These are phyloP conservation scores for Sisyra nigra DNA, from an alignment of 2,888 invertebrate genomes.

Conservation along the genomic window DNA sequence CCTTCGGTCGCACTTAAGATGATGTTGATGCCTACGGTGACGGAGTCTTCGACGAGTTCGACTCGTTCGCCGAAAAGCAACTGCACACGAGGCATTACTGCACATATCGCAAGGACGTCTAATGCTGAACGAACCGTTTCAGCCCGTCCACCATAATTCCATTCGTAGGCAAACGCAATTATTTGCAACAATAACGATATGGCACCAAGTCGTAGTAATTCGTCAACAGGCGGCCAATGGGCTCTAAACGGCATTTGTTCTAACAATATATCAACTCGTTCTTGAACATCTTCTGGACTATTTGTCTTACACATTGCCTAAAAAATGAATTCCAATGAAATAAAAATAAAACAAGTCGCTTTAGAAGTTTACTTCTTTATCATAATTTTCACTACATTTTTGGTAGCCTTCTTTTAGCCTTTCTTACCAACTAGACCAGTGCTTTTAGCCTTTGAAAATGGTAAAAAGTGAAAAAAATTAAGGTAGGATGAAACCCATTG, in stretches of 20 bases:
- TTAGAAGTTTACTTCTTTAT: too few relatives aligned
- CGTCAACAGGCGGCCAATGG: slow-evolving; percentile 81
- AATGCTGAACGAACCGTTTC: slow-evolving; percentile 69
- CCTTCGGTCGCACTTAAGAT: slow-evolving; percentile 79
- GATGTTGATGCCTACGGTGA: slow-evolving; percentile 62
- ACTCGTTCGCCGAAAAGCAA: slow-evolving; percentile 56
- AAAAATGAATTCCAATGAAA: slow-evolving; percentile 1
- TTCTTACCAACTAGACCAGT: too few relatives aligned
- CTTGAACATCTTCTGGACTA: slow-evolving; percentile 65
- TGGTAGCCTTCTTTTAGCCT: too few relatives aligned
- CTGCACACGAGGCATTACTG: slow-evolving; percentile 71
- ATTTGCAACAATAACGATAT: slow-evolving; percentile 68
- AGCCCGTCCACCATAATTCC: slow-evolving; percentile 76
- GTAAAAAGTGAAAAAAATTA: too few relatives aligned
- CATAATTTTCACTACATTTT: too few relatives aligned
- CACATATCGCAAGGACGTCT: slow-evolving; percentile 81
- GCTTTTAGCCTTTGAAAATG: too few relatives aligned
- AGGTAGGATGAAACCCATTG: too few relatives aligned
- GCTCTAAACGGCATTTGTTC: slow-evolving; percentile 57
- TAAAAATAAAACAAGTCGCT: too few relatives aligned
- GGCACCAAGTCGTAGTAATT: slow-evolving; percentile 70
- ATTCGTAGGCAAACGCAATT: slow-evolving; percentile 77
- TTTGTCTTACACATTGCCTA: slow-evolving; percentile 17
- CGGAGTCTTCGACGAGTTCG: slow-evolving; percentile 59
- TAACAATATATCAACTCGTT: slow-evolving; percentile 69